A percentile compares a stretch with the other conserved stretches of the same genome.
These are phyloP conservation scores for Peromyscus aztecus DNA, from an alignment of 2,797 vertebrate species.

Conservation along the genomic window DNA sequence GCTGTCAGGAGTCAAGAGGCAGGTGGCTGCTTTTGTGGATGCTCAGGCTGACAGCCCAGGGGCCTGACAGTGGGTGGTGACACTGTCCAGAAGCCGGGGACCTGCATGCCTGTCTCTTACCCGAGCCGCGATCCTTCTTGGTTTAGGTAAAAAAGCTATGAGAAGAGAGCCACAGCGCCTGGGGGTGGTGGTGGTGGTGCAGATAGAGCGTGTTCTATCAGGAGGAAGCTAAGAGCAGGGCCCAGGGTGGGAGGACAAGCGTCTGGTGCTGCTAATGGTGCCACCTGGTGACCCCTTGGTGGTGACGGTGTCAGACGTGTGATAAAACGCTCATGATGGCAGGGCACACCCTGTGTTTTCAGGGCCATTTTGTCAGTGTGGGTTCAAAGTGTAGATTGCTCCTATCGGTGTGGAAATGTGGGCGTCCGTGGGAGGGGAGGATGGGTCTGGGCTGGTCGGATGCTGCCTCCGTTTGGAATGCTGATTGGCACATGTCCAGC, in stretches of 20 bases:
- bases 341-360: conserved; percentile 67
- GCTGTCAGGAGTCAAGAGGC: background rate
- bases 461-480: background rate
- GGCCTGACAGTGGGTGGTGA: conserved; percentile 27
- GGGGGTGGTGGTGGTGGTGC: background rate
- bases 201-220: background rate
- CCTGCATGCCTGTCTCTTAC: background rate
- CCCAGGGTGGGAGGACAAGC: background rate
- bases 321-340: conserved; percentile 65
- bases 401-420: conserved; percentile 52
- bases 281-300: conserved; percentile 77
- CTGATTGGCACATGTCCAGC: background rate
- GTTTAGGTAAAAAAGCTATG: background rate
- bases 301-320: conserved; percentile 70
- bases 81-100: background rate
- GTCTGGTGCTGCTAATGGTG: conserved; percentile 79
- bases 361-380: conserved; percentile 70
- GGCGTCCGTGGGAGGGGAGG: background rate
- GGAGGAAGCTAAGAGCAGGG: conserved; percentile 11
- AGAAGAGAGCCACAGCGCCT: background rate
- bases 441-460: background rate
- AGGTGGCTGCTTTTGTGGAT: background rate
- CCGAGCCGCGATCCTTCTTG: background rate
- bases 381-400: conserved; percentile 78
- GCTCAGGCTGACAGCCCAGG: background rate